Base-by-base conservation (phyloP, 2,888 invertebrate genomes). In the Pasiphila rectangulata region DNA sequence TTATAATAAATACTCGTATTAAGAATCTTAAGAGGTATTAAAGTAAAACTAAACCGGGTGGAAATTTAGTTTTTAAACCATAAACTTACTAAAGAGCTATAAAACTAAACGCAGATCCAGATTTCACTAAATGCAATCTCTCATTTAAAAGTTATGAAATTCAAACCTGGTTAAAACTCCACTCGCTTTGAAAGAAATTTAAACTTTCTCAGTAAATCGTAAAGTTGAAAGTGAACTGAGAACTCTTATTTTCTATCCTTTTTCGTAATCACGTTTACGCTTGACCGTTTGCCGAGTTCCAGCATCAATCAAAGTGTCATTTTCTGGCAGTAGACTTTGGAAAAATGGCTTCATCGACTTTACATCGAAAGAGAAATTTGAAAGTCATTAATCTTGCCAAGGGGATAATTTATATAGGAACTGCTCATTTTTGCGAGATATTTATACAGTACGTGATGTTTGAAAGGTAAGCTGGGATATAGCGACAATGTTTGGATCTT, bases 311-410 rank as follows among this genome's bases (percentile, higher is more conserved):
- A 79, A 77, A 52, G 50, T 75, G 81, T 82, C 83, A 82, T 82
- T 79, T 79, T 80, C 75, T 76, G 73, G 69, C 75, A 73, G 74
- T 77, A 73, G 76, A 79, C 76, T 78, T 72, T 64, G 67, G 77
- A 83, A 83, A 83, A 83, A 83, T 83, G 71, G 72, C 83, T 83
- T 75, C 77, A 81, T 82, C 77, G 75, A 79, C 75, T 83, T 76
- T 72, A 75, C 68, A 79, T 75, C 74, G 71, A 74, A 57, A 64
- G 67, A 75, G 72, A 75, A 77, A 76, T 77, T 79, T 64, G 61
- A 59, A 74, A 76, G 71, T 80, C 81, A 79, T 83, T 82, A 78
- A 82, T 83, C 82, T 75, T 70, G 67, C 65, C 64, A 61, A 63
- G 62, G 62, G 68, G 69, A 75, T 76, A 77, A 77, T 72, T 77